Evolutionary conservation across 1,140 invertebrate genomes (phyloP).

Genomic region (Lepidurus packardi): DNA sequence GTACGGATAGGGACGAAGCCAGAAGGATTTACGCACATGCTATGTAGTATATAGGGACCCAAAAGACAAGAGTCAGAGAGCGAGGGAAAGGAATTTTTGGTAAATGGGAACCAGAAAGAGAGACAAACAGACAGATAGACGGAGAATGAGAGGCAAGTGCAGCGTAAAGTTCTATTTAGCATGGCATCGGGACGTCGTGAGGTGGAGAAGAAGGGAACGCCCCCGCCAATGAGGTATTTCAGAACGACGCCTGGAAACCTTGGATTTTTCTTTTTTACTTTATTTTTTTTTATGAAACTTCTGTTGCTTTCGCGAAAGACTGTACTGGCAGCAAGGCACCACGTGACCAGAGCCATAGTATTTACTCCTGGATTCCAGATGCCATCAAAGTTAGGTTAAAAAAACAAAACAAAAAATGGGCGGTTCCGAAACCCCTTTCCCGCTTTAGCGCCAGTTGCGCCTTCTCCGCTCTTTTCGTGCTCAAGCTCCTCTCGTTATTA

Average conservation of each 20-base stretch:
- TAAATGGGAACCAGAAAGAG: neutral
- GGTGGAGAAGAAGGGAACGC: neutral
- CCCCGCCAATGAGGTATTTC: constrained; percentile 20
- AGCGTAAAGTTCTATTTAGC: neutral
- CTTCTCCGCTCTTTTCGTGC: neutral
- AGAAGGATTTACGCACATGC: neutral
- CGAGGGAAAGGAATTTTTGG: neutral
- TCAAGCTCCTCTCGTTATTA: constrained; percentile 19
- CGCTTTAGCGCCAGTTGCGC: neutral
- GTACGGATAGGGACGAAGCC: neutral
- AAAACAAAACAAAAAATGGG: neutral
- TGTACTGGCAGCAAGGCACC: neutral
- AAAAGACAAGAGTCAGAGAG: neutral
- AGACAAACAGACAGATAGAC: neutral
- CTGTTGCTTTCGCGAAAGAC: neutral
- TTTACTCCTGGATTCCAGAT: constrained; percentile 13
- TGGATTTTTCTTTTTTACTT: neutral
- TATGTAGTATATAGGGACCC: neutral
- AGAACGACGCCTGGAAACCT: constrained; percentile 13
- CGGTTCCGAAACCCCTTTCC: neutral
- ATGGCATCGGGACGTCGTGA: neutral
- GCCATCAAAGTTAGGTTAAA: neutral
- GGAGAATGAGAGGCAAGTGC: neutral
- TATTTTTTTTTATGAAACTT: neutral
- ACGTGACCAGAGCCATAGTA: neutral